Base-by-base conservation (phyloP, 2,113 vertebrate species). In the Brachyistius frenatus region DNA sequence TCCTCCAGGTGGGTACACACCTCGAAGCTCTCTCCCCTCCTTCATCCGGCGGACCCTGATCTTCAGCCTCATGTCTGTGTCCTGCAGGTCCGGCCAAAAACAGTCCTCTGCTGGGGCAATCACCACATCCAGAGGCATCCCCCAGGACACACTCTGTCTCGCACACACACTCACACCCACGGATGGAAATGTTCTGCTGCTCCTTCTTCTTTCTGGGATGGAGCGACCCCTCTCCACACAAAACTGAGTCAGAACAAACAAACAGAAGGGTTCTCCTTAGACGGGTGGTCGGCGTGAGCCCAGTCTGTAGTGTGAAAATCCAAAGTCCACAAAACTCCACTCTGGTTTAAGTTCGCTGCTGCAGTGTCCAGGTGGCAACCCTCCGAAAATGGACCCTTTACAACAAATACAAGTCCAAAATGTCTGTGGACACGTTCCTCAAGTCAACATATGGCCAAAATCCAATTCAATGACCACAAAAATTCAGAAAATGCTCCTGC, bases 41-140 rank as follows among this genome's bases (percentile, higher is more conserved):
- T 97, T 97, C 95, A 96, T 96, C 85, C 96, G 94, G 80, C 96
- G 95, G 89, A 97, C 96, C 92, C 96, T 95, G 89, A 97, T 97
- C 95, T 97, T 97, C 94, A 97, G 94, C 94, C 96, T 96, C 96
- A 96, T 96, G 90, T 96, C 95, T 72, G 94, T 92, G 80, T 94
- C 95, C 84, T 93, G 95, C 86, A 94, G 93, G 84, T 95, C 94
- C 14, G 95, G 90, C 96, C 96, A 97, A 90, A 96, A 95, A 90
- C 92, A 94, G 93, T 96, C 93, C 94, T 96, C 94, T 36, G 90
- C 88, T 47, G 95, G 92, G 84, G 95, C 91, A 16, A 96, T 92
- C 91, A 95, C 94, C 86, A 96, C 94, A 94, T 96, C 95, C 90
- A 96, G 83, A 89, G 95, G 96, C 95, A 96, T 97, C 93, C 86